Base-by-base conservation (phyloP, 1,140 invertebrate genomes). In the Cydia pomonella region DNA sequence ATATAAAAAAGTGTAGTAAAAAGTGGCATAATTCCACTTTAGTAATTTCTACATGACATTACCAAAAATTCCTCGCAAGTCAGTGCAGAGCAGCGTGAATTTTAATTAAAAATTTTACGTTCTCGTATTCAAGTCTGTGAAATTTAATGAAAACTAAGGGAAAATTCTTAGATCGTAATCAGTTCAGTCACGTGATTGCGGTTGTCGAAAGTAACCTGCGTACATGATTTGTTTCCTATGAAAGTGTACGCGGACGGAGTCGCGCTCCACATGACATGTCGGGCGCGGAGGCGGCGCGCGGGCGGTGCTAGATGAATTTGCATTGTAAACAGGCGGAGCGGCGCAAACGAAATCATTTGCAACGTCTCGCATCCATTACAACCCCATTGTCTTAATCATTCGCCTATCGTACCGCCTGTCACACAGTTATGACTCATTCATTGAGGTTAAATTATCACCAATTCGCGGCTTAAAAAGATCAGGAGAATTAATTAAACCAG, bases 221-320 rank as follows among this genome's bases (percentile, higher is more conserved):
- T 84, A 84, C 78, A 85, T 84, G 80, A 84, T 88, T 86, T 85
- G 81, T 87, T 87, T 86, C 84, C 84, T 91, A 87, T 84, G 89
- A 92, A 91, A 91, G 88, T 88, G 79, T 84, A 83, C 79, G 78
- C 64, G 64, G 64, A 69, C 64, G 66, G 75, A 87, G 91, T 92
- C 83, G 82, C 88, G 90, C 88, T 92, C 90, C 85, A 92, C 77
- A 92, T 92, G 87, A 84, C 82, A 92, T 90, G 82, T 88, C 84
- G 88, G 89, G 62, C 75, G 78, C 66, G 16, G 66, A 71, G 76
- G 73, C 78, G 78, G 66, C 74, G 74, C 73, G 29, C 74, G 62
- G 76, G 78, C 78, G 72, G 62, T 73, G 75, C 75, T 77, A 75
- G 77, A 50, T 44, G 64, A 69, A 78, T 80, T 83, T 80, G 82